A percentile compares a stretch with the other conserved stretches of the same genome.
Conservation (phyloP, 2,888 invertebrate genomes). For the Marronus borbonicus region DNA sequence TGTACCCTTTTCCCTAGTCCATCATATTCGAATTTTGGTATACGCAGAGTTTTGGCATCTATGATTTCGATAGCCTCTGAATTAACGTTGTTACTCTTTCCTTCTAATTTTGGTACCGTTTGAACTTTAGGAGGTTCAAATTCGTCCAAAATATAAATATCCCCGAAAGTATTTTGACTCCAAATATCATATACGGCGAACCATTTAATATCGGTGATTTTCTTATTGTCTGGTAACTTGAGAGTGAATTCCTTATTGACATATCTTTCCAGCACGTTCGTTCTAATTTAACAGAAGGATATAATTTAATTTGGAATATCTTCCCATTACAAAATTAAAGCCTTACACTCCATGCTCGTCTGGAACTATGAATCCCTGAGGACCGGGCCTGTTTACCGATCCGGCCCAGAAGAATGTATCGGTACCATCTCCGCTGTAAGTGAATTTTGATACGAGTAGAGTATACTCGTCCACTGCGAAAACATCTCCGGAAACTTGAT, state of each 20-base stretch:
- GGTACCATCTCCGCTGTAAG: slow-evolving; percentile 91
- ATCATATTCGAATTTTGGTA: slow-evolving; percentile 85
- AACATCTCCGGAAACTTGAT: slow-evolving; percentile 91
- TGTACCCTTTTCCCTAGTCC: slow-evolving; percentile 83
- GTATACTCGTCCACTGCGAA: slow-evolving; percentile 92
- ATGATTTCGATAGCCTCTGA: slow-evolving; percentile 83
- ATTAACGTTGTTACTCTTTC: slow-evolving; percentile 62
- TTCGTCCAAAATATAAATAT: slow-evolving; percentile 91
- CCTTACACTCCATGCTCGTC: slow-evolving; percentile 89
- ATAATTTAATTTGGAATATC: neutral
- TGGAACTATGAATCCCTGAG: slow-evolving; percentile 92
- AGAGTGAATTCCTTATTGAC: slow-evolving; percentile 88
- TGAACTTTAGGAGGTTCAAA: slow-evolving; percentile 87
- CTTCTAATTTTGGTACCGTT: slow-evolving; percentile 56
- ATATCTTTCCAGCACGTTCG: slow-evolving; percentile 89
- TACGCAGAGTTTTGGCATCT: slow-evolving; percentile 85
- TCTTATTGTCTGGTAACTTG: slow-evolving; percentile 87
- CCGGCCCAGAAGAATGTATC: slow-evolving; percentile 97
- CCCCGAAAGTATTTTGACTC: slow-evolving; percentile 90
- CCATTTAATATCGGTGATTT: slow-evolving; percentile 91
- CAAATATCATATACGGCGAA: slow-evolving; percentile 90
- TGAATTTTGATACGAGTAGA: slow-evolving; percentile 84
- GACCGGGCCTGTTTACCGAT: slow-evolving; percentile 88
- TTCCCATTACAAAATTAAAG: neutral
- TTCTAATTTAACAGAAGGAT: slow-evolving; percentile 72